phyloP scores from a whole-genome alignment of 2,888 invertebrate species.

The Glaucopsyche alexis region DNA sequence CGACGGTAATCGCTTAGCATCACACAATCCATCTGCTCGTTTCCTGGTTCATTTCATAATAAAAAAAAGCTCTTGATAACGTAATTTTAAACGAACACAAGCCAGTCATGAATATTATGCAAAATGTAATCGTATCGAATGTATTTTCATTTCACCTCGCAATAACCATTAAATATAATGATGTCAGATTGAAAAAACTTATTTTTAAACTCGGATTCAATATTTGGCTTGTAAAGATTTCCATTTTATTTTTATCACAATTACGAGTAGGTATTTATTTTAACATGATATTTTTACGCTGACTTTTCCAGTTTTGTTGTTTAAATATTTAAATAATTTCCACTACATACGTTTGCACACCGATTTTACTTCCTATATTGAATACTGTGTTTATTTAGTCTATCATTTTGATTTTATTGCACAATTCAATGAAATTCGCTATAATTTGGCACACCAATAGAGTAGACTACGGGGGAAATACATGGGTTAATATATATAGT shows the following conservation, averaged over 20 bases:
- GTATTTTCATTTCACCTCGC: conserved; percentile 21
- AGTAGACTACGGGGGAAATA: too few relatives aligned
- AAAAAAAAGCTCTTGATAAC: conserved; percentile 6
- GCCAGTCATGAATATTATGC: background rate
- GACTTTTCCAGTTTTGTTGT: conserved; percentile 6
- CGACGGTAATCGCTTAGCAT: too few relatives aligned
- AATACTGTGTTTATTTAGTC: background rate
- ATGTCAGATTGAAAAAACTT: conserved; percentile 20
- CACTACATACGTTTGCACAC: background rate
- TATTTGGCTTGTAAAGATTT: conserved; percentile 12
- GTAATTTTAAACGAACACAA: conserved; percentile 21
- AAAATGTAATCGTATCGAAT: conserved; percentile 21
- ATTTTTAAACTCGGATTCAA: conserved; percentile 14
- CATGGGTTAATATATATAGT: too few relatives aligned
- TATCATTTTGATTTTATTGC: background rate
- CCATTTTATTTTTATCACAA: conserved; percentile 10
- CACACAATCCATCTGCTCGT: too few relatives aligned
- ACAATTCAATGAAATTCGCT: background rate
- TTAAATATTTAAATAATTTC: background rate
- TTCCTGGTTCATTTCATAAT: too few relatives aligned
- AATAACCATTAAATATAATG: conserved; percentile 24
- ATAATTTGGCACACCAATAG: too few relatives aligned
- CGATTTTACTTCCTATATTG: background rate
- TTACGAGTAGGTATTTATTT: background rate
- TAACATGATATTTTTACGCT: conserved; percentile 12